Percentiles rank a stretch among this genome's conserved stretches.
phyloP scores from a whole-genome alignment of 2,113 vertebrate genomes.

The Amazona guildingii region DNA sequence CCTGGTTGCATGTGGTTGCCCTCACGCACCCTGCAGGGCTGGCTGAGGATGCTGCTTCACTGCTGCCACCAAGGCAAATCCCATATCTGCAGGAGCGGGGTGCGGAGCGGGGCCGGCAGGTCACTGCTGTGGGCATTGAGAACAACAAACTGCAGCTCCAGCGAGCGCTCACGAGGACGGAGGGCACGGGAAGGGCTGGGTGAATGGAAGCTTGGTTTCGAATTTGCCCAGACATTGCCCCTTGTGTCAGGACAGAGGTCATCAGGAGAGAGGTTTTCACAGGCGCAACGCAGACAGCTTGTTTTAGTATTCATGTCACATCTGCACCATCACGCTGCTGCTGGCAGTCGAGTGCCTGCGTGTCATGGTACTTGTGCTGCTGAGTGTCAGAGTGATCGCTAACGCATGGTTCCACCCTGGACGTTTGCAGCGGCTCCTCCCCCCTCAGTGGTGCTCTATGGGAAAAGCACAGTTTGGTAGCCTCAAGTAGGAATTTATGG shows the following conservation, averaged over 20 bases:
- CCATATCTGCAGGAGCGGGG: background rate
- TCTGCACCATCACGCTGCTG: background rate
- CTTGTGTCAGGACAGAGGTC: background rate
- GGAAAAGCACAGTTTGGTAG: background rate
- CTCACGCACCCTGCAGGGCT: background rate
- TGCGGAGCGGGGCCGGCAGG: accelerated
- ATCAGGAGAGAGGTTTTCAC: accelerated
- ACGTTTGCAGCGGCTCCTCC: background rate
- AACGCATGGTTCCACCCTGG: background rate
- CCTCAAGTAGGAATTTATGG: background rate
- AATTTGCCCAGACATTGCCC: background rate
- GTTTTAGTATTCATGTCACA: background rate
- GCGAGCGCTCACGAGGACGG: accelerated
- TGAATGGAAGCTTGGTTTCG: background rate
- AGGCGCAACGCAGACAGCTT: background rate
- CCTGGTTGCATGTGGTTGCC: background rate
- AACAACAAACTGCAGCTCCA: background rate
- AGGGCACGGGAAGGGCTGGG: background rate
- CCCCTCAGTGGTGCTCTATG: background rate
- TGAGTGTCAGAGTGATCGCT: background rate
- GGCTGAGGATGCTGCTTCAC: background rate
- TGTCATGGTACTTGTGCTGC: background rate
- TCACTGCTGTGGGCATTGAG: background rate
- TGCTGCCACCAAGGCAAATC: background rate
- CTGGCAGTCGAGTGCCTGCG: background rate